Conservation (phyloP, 2,888 invertebrate species). For the Mactromeris polynyma region DNA sequence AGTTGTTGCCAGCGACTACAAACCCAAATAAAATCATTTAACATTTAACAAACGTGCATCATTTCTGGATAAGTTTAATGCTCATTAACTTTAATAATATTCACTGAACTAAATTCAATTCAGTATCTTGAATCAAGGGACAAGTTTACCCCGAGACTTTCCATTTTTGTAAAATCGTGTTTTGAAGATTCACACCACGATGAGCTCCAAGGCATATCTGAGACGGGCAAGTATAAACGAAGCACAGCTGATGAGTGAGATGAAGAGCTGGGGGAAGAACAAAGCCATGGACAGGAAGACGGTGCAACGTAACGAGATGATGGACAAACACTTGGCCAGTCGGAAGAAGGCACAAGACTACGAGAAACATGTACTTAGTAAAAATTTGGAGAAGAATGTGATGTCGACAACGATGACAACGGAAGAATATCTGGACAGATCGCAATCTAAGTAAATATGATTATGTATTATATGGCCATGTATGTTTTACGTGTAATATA, state of each 20-base stretch:
- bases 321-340: constrained; percentile 47
- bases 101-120: no score
- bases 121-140: background rate
- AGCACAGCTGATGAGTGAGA: constrained; percentile 39
- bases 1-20: background rate
- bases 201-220: constrained; percentile 32
- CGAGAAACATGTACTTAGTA: constrained; percentile 48
- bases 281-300: constrained; percentile 59
- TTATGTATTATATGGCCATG: background rate
- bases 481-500: background rate
- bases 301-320: constrained; percentile 38
- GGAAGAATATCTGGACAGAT: constrained; percentile 56
- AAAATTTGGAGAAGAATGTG: constrained; percentile 57
- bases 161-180: background rate
- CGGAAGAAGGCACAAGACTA: constrained; percentile 48
- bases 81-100: background rate
- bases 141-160: background rate
- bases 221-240: constrained; percentile 30
- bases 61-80: background rate
- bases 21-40: background rate
- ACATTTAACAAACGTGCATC: background rate
- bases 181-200: background rate
- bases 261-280: constrained; percentile 56
- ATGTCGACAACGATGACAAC: constrained; percentile 55
- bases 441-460: constrained; percentile 43